A percentile compares a stretch with the other conserved stretches of the same genome.
These are phyloP conservation scores for Uria lomvia DNA, from an alignment of 2,113 vertebrate genomes.

Conservation along the genomic window DNA sequence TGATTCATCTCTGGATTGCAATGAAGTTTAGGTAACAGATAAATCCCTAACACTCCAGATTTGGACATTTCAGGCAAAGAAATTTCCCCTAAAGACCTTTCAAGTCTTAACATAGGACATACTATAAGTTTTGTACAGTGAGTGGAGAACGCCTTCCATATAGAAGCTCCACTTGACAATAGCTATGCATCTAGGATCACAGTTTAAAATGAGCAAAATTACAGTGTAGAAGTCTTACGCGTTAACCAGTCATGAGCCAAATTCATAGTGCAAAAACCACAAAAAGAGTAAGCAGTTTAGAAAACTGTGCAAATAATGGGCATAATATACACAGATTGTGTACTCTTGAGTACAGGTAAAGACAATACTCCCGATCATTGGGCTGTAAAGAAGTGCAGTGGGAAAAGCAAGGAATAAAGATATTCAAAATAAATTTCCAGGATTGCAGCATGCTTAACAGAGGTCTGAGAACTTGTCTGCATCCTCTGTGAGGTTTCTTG, in stretches of 20 bases:
- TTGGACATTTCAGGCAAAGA: neutral
- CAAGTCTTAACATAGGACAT: neutral
- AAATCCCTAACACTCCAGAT: neutral
- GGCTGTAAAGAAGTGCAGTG: neutral
- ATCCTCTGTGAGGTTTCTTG: neutral
- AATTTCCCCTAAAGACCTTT: neutral
- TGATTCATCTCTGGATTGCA: neutral
- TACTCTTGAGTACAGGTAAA: neutral
- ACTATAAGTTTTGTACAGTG: neutral
- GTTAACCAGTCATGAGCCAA: neutral
- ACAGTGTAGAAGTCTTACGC: neutral
- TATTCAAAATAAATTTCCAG: neutral
- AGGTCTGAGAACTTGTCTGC: neutral
- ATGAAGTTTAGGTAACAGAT: neutral
- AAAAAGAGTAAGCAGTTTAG: neutral
- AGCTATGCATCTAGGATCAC: neutral
- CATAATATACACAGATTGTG: neutral
- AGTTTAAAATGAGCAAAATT: neutral
- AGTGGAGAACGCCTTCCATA: neutral
- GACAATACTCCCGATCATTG: neutral
- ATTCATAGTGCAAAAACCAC: neutral
- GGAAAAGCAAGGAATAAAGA: neutral
- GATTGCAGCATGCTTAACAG: neutral
- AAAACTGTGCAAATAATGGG: neutral
- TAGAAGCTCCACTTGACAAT: neutral